phyloP scores from a whole-genome alignment of 2,797 vertebrate species.

The Limnodromus scolopaceus region DNA sequence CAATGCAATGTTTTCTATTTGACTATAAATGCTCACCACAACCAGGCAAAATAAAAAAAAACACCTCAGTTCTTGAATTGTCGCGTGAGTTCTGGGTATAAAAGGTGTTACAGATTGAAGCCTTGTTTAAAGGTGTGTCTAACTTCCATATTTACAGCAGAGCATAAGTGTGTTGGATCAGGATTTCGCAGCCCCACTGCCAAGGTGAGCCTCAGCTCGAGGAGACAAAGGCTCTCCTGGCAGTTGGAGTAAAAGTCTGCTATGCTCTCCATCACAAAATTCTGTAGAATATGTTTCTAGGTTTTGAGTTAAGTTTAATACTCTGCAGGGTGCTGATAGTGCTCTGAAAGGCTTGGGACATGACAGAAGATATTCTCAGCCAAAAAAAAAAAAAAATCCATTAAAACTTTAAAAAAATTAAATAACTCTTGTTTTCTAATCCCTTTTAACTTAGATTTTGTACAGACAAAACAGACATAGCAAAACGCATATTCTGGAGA shows the following conservation, averaged over 20 bases:
- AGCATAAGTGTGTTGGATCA: neutral
- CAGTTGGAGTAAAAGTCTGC: neutral
- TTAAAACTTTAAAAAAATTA: neutral
- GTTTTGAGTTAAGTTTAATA: neutral
- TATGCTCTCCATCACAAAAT: neutral
- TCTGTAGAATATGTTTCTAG: neutral
- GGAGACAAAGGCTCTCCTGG: neutral
- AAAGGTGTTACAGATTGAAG: neutral
- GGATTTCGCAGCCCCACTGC: neutral
- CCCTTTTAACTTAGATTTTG: slow-evolving; percentile 80
- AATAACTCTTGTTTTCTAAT: neutral
- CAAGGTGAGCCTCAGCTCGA: neutral
- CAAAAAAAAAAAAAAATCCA: neutral
- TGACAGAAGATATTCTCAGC: neutral
- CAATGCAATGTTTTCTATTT: neutral
- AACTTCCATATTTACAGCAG: neutral
- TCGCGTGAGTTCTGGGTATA: neutral
- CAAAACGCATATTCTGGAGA: slow-evolving; percentile 84
- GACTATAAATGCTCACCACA: neutral
- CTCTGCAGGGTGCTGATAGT: neutral
- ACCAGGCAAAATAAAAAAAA: neutral
- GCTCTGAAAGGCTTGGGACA: neutral
- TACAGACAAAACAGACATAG: slow-evolving; percentile 88
- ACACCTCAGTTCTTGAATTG: neutral
- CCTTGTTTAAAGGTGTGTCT: neutral